Evolutionary conservation across 2,797 vertebrate genomes (phyloP).

Genomic region (Sciaenops ocellatus): DNA sequence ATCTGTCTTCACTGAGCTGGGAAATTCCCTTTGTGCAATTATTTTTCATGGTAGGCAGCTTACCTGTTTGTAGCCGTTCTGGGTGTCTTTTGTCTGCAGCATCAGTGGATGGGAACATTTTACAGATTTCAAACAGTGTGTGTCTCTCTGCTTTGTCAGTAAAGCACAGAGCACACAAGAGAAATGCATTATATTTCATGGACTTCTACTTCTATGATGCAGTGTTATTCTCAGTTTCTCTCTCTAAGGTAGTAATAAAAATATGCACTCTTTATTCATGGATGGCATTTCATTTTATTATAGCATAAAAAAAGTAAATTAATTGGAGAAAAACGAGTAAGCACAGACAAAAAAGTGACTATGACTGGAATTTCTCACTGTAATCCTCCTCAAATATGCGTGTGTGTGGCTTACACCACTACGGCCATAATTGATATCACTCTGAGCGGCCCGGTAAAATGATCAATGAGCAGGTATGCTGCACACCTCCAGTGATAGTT

Average conservation of each 20-base stretch:
- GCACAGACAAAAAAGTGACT: neutral
- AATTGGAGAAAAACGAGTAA: neutral
- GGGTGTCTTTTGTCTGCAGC: constrained; percentile 38
- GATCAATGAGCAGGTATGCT: constrained; percentile 41
- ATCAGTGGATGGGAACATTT: constrained; percentile 14
- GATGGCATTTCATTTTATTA: neutral
- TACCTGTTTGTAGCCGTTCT: constrained; percentile 42
- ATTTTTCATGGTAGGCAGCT: constrained; percentile 50
- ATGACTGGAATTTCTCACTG: neutral
- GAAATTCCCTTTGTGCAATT: constrained; percentile 60
- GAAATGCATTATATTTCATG: neutral
- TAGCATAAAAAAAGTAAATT: neutral
- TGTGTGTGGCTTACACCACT: neutral
- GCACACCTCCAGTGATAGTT: constrained; percentile 47
- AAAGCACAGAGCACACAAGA: neutral
- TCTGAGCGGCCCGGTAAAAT: constrained; percentile 25
- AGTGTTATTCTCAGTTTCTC: neutral
- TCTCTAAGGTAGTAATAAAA: neutral
- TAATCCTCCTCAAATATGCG: neutral
- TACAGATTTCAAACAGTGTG: constrained; percentile 13
- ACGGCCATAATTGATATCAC: constrained; percentile 3
- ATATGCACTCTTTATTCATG: neutral
- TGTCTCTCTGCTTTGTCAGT: constrained; percentile 13
- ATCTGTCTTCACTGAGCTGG: constrained; percentile 55
- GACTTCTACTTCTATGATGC: neutral